Evolutionary conservation across 2,113 vertebrate genomes (phyloP).

Genomic region (Chiloscyllium plagiosum): DNA sequence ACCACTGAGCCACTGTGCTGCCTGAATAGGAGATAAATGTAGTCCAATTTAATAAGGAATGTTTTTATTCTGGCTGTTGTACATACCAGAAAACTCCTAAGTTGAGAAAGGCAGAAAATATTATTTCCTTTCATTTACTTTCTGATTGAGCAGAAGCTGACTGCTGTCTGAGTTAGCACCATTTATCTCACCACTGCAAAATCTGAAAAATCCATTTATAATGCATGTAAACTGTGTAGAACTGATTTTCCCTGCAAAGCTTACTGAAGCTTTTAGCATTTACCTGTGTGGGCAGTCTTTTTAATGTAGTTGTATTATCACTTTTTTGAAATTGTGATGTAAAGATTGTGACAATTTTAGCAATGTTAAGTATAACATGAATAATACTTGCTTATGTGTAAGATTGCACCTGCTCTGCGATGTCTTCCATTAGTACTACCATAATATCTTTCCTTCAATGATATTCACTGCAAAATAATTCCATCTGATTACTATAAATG

Average conservation of each 20-base stretch:
- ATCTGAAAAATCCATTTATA: not conserved
- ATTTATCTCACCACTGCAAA: not conserved
- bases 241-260: not conserved
- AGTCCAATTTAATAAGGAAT: not conserved
- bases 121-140: not conserved
- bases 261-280: not conserved
- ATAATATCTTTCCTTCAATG: not conserved
- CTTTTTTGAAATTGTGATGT: not conserved
- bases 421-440: no score
- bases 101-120: not conserved
- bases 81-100: not conserved
- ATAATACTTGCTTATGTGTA: not conserved
- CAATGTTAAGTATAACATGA: not conserved
- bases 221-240: not conserved
- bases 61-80: not conserved
- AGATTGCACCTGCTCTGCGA: not conserved
- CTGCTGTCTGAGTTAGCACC: not conserved
- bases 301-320: not conserved
- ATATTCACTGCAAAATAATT: not conserved
- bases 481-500: not conserved
- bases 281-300: not conserved
- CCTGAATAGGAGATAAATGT: no score
- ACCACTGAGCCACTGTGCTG: no score
- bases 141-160: not conserved
- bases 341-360: not conserved